Base-by-base conservation (phyloP, 2,888 invertebrate genomes). In the Nymphalis polychloros region DNA sequence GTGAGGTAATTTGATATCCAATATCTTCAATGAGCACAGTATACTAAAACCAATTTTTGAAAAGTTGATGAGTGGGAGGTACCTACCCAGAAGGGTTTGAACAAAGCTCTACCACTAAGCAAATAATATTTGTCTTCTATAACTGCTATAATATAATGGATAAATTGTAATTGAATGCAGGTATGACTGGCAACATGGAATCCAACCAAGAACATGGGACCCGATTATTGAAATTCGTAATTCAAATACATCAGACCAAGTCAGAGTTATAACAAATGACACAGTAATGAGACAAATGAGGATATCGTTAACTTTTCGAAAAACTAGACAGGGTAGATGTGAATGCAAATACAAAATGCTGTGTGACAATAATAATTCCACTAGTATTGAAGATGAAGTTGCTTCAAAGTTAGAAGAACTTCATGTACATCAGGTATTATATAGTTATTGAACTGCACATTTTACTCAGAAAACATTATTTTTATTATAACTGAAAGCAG, bases 101-200 rank as follows among this genome's bases (percentile, higher is more conserved):
- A 31, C 27, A 31, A 31, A 31, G 27, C 27, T 6, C 6, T 31
- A 31, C 5, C 6, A 31, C 6, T 31, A 31, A 31, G 27, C 6
- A 31, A 31, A 31, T 31, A 31, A 27, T 27, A 27, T 27, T 27
- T 27, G 5, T 27, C 5, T 27, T 3, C 1, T 27, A 27, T 27
- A 27, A 4, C 27, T 27, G 41, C 41, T 41, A 41, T 41, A 41
- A 41, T 41, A 41, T 31, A 31, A 31, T 4, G 13, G 10, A 41
- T 13, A 13, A 4, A 41, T 41, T 41, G 4, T 13, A 41, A 57
- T 69, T 64, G 27, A 63, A 20, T 49, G 16, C 70, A 94, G 95
- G 67, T 97, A 96, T 78, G 95, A 95, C 66, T 98, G 97, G 97
- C 95, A 94, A 2, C 98, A 98, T 82, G 97, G 97, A 13, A 99